Conservation (phyloP, 2,113 vertebrate genomes). For the Rhabdomys dilectus region DNA sequence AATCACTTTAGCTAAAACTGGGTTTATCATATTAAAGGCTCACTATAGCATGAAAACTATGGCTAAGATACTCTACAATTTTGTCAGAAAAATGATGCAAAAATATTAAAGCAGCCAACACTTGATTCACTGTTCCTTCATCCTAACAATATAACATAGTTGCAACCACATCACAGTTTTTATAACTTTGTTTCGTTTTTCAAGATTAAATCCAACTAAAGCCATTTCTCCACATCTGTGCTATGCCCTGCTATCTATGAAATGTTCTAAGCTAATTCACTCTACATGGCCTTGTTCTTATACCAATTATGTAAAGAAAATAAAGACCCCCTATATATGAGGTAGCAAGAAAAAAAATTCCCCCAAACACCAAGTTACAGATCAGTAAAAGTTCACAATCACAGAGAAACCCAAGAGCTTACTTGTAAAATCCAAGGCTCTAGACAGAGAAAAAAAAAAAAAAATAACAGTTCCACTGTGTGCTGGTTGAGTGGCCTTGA, state of each 20-base stretch:
- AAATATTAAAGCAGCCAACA: constrained; percentile 31
- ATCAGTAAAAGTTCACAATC: not conserved
- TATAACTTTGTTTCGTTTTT: constrained; percentile 61
- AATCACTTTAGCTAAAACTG: not conserved
- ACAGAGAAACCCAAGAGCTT: not conserved
- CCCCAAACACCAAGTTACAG: not conserved
- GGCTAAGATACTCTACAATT: not conserved
- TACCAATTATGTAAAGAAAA: constrained; percentile 45
- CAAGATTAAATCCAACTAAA: constrained; percentile 50
- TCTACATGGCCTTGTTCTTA: constrained; percentile 12
- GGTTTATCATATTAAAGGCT: not conserved
- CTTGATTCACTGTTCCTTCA: constrained; percentile 33
- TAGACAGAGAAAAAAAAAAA: not conserved
- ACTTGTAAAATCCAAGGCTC: not conserved
- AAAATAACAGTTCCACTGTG: not conserved
- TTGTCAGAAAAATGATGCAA: constrained; percentile 27
- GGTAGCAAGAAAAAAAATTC: constrained; percentile 41
- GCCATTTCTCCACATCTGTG: not conserved
- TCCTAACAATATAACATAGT: constrained; percentile 51
- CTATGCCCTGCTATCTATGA: constrained; percentile 31
- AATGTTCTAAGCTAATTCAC: constrained; percentile 40
- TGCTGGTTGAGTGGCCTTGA: not conserved
- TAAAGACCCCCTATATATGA: constrained; percentile 28
- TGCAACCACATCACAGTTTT: constrained; percentile 36
- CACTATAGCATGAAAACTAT: not conserved